Percentiles rank a stretch among this genome's conserved stretches.
Conservation (phyloP, 2,888 invertebrate genomes). For the Timema podura region DNA sequence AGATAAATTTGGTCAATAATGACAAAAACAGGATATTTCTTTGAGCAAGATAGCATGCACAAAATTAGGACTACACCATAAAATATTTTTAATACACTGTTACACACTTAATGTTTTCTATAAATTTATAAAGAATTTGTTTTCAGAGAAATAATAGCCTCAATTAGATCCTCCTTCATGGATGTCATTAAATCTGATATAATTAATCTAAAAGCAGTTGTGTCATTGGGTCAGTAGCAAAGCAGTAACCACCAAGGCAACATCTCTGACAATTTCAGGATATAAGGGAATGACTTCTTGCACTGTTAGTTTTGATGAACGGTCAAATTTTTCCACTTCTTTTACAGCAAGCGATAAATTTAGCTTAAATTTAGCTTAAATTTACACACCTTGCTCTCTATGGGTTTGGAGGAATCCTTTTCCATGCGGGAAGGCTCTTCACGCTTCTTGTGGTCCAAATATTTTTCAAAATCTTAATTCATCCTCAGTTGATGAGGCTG, state of each 20-base stretch:
- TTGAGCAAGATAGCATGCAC: too few species aligned
- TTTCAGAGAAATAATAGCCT: constrained; percentile 3
- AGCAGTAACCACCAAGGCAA: not conserved
- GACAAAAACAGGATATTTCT: too few species aligned
- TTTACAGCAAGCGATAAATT: not conserved
- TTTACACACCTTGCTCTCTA: not conserved
- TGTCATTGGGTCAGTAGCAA: not conserved
- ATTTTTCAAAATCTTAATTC: constrained; percentile 1
- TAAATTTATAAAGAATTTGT: too few species aligned
- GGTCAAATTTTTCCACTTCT: not conserved
- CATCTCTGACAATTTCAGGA: not conserved
- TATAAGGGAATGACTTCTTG: constrained; percentile 10
- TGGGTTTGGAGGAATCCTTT: not conserved
- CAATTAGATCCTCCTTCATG: not conserved
- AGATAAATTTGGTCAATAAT: too few species aligned
- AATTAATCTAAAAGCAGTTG: not conserved
- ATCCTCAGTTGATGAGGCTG: not conserved
- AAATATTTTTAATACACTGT: too few species aligned
- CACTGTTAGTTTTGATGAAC: not conserved
- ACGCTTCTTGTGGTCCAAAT: not conserved
- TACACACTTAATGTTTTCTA: too few species aligned
- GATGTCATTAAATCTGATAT: not conserved
- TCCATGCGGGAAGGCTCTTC: not conserved
- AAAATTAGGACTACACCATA: too few species aligned
- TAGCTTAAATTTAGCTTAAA: not conserved